Evolutionary conservation across 2,113 vertebrate species (phyloP).

Genomic region (Cathartes aura): DNA sequence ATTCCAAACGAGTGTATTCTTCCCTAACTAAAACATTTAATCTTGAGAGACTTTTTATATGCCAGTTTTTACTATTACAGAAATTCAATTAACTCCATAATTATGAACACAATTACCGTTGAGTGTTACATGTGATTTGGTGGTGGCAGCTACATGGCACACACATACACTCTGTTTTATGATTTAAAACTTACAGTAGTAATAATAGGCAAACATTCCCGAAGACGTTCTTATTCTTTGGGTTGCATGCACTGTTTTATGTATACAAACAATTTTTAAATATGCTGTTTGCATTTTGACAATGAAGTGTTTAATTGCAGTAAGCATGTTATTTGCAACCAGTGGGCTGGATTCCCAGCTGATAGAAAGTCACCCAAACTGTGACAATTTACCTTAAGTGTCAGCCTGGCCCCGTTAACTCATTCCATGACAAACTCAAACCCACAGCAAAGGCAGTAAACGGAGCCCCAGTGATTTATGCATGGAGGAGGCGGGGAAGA

Average conservation of each 20-base stretch:
- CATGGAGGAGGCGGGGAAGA: rapidly evolving
- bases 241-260: rapidly evolving
- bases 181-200: neutral
- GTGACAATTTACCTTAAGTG: neutral
- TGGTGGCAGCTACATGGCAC: neutral
- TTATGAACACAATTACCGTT: constrained; percentile 47
- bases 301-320: neutral
- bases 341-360: neutral
- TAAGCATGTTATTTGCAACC: neutral
- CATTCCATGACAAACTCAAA: neutral
- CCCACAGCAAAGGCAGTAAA: neutral
- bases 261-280: neutral
- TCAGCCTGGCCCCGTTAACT: neutral
- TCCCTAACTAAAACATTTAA: constrained; percentile 11
- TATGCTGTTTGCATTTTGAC: neutral
- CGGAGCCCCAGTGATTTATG: rapidly evolving
- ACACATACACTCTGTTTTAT: neutral
- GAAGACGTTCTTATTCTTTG: neutral
- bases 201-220: neutral
- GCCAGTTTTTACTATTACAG: constrained; percentile 19
- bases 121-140: constrained; percentile 14
- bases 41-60: constrained; percentile 40
- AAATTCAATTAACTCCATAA: constrained; percentile 57
- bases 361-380: neutral
- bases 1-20: neutral